Base-by-base conservation (phyloP, 23 tunicate genomes). In the Corella eumyota region DNA sequence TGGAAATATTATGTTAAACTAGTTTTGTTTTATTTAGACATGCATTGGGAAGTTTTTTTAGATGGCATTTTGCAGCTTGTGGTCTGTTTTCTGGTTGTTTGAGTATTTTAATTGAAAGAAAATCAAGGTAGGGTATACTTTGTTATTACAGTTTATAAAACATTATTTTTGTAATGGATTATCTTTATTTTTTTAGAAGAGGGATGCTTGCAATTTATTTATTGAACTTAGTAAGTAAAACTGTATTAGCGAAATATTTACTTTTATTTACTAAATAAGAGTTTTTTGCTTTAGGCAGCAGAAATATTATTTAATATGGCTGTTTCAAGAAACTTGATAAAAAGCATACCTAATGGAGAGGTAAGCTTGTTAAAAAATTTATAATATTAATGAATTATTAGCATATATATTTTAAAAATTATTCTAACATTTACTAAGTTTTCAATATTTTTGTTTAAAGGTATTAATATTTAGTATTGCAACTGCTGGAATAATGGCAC, bases 31-130 rank as follows among this genome's bases (percentile, higher is more conserved):
- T n/a, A n/a, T n/a, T 22, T 45, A 76, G 83, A 27, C 44, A 62
- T 51, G 6, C 62, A 3, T 48, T 85, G 20, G 78, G 84, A 0
- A 70, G 60, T 56, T 85, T 76, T 58, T 74, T 76, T 70, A 74
- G 95, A 57, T 75, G 83, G 68, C 81, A 62, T 60, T 66, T 72
- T 0, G 24, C 45, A 4, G 37, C 70, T 6, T 68, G 72, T 25
- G 84, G 83, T 6, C 32, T 52, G 46, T 30, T 60, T 28, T 46
- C 75, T 62, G 78, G 81, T 2, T 70, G 53, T 50, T 36, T 85
- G 1, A 56, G 84, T 26, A 58, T 85, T 1, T 34, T 55, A 28
- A 24, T 85, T n/a, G 95, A 85, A 64, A 54, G 78, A 58, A 85
- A 85, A 31, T 60, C 73, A 13, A 69, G 74, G 83, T 76, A 25